phyloP scores from a whole-genome alignment of 1,140 invertebrate species.

The Atta colombica region DNA sequence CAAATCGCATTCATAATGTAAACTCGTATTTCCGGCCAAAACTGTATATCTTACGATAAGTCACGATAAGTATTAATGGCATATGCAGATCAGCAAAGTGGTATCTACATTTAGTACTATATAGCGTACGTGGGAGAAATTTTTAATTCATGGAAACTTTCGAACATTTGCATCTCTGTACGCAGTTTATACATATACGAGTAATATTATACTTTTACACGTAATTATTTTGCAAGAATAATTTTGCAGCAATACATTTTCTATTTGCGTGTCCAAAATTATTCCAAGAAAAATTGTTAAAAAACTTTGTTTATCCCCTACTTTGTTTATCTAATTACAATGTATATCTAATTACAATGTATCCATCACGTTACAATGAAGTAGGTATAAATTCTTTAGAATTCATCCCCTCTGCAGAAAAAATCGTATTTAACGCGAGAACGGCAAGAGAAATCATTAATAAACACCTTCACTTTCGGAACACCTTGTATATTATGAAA shows the following conservation, averaged over 20 bases:
- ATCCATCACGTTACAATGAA: background rate
- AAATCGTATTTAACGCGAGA: background rate
- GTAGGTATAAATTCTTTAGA: background rate
- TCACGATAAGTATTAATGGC: background rate
- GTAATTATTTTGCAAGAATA: background rate
- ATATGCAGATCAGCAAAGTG: too few relatives aligned
- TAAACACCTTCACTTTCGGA: background rate
- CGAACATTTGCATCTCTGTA: background rate
- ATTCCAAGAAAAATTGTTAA: background rate
- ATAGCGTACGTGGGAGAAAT: background rate
- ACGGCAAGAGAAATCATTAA: conserved; percentile 9
- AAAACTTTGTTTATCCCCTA: background rate
- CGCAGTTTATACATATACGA: background rate
- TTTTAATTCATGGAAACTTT: conserved; percentile 2
- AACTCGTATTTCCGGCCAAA: conserved; percentile 24
- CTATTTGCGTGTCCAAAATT: background rate
- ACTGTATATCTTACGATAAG: background rate
- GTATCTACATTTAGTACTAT: background rate
- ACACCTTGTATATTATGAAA: background rate
- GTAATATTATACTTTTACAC: too few relatives aligned
- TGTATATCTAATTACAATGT: background rate
- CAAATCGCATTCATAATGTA: conserved; percentile 1
- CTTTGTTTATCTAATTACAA: background rate
- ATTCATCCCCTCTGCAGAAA: background rate
- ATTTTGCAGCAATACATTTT: background rate